Conservation (phyloP, 2,888 invertebrate genomes). For the Caenorhabditis sp. region DNA sequence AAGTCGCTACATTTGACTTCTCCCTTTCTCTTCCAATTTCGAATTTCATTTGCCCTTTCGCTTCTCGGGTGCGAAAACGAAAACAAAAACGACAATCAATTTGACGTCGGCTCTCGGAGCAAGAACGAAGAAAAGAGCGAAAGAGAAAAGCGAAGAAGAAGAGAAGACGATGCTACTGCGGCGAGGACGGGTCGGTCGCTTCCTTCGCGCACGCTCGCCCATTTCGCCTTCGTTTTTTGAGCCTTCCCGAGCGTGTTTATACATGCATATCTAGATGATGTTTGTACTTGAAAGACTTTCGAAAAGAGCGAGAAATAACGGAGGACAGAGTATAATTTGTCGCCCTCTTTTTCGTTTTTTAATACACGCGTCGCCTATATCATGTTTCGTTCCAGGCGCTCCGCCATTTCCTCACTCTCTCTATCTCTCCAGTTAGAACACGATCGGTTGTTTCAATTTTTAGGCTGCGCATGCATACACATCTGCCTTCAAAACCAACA, state of each 20-base stretch:
- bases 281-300: conserved; percentile 16
- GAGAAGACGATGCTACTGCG: conserved; percentile 7
- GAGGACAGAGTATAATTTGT: conserved; percentile 32
- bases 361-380: not conserved
- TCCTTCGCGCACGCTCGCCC: not conserved
- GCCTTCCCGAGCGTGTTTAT: conserved; percentile 35
- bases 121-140: conserved; percentile 3
- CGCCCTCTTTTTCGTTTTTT: conserved; percentile 13
- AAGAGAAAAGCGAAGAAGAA: conserved; percentile 10
- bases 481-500: conserved; percentile 48
- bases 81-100: conserved; percentile 51
- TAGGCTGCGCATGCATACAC: conserved; percentile 18
- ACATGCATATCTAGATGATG: conserved; percentile 42
- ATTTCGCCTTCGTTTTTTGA: conserved; percentile 3
- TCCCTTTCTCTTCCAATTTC: conserved; percentile 20
- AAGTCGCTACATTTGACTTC: conserved; percentile 1
- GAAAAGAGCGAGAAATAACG: not conserved
- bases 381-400: conserved; percentile 10
- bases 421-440: not conserved
- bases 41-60: conserved; percentile 48
- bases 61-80: conserved; percentile 1
- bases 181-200: not conserved
- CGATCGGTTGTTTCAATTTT: conserved; percentile 4
- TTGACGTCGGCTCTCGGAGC: conserved; percentile 21
- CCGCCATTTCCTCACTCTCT: not conserved